Base-by-base conservation (phyloP, 2,797 vertebrate genomes). In the Lutjanus argentimaculatus region DNA sequence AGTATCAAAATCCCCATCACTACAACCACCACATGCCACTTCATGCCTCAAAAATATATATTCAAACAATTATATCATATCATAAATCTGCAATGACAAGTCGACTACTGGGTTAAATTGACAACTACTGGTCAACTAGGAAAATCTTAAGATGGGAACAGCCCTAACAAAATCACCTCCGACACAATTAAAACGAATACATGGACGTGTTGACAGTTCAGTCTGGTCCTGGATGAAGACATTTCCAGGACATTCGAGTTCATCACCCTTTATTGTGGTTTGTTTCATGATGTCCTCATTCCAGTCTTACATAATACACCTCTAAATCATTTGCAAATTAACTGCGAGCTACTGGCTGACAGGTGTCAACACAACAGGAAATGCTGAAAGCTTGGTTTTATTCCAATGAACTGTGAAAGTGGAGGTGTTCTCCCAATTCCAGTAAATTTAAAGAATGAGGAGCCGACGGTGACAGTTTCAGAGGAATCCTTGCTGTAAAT, bases 401-500 rank as follows among this genome's bases (percentile, higher is more conserved):
- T 45, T 67, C 64, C 40, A 46, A 14, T 19, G 11, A 67, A 30
- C 15, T 45, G 12, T 25, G 40, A 79, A 58, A 62, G 22, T 57
- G 10, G 72, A 72, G 73, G 66, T 61, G 65, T 67, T 85, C 80
- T 72, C 68, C 19, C 13, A 21, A 25, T 59, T 77, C 67, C 72
- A 79, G 81, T 80, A 30, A 86, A 56, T 70, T 61, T 22, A 13
- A 45, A 79, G 58, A 74, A 79, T 49, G 30, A 64, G 49, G 36
- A 71, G 72, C 65, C 8, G 55, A 63, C 5, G 69, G 48, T 65
- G 84, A 67, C 76, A 88, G 84, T 85, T 83, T 65, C 57, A 59
- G 73, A 84, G 79, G 85, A 87, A 80, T 88, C 77, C 42, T 25
- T 77, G 80, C 70, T 58, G 85, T 87, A 91, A 92, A 93, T 77